Conservation (phyloP, 2,113 vertebrate genomes). For the Hassar affinis region DNA sequence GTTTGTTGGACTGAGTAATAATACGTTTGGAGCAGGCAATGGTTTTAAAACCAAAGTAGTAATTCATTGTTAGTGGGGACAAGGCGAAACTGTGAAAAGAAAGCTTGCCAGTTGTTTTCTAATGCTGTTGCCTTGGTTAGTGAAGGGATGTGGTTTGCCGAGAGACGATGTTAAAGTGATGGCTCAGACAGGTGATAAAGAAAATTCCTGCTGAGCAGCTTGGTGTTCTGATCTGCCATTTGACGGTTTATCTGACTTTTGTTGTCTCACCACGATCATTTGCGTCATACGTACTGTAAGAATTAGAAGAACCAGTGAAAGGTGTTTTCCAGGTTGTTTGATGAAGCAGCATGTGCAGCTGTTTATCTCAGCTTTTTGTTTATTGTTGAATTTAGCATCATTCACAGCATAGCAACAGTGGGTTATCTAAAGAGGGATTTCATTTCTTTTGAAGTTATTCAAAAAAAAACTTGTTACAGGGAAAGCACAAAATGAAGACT, state of each 20-base stretch:
- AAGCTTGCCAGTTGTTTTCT: neutral
- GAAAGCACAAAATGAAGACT: neutral
- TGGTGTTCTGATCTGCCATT: conserved; percentile 76
- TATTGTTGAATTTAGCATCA: neutral
- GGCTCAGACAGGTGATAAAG: conserved; percentile 84
- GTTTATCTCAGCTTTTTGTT: neutral
- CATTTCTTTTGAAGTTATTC: neutral
- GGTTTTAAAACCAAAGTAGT: neutral
- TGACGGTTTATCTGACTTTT: neutral
- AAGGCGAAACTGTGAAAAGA: neutral
- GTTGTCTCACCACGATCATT: conserved; percentile 55
- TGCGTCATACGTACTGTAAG: neutral
- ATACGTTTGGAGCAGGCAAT: neutral
- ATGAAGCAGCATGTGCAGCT: neutral
- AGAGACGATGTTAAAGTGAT: conserved; percentile 34
- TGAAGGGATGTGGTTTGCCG: conserved; percentile 13
- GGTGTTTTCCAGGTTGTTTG: neutral
- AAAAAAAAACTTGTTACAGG: neutral
- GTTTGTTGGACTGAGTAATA: neutral
- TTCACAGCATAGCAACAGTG: neutral
- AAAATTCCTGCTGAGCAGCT: conserved; percentile 85
- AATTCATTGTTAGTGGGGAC: neutral
- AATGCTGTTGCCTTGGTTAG: neutral
- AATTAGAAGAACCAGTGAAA: neutral
- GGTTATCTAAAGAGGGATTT: neutral